Evolutionary conservation across 2,797 vertebrate species (phyloP), one percentile per base, ranked within the genome.

Genomic region (Scomberomorus guttatus): DNA sequence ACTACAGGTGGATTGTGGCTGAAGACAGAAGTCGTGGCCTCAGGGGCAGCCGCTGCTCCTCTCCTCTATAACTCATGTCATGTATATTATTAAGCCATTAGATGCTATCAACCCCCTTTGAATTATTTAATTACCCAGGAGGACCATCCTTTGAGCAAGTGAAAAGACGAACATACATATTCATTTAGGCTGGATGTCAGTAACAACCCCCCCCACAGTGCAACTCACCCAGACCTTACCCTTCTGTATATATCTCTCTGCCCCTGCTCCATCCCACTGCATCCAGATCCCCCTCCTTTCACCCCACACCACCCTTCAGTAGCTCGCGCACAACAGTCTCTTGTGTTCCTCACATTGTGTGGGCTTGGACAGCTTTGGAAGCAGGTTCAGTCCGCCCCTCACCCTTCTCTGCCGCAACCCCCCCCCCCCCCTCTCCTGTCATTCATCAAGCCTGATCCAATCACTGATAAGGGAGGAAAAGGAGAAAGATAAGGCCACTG

Each of bases 21-120:
- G 24, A 72, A 58, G 42, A 84, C 54, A 78, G 59, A 78, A 67
- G 56, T 39, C 52, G 7, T 72, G 66, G 32, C 83, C 86, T 60
- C 15, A 11, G 81, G 60, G 77, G 62, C 77, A 5, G 27, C 60
- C n/a, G 2, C 73, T 63, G 50, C 64, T 55, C 56, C 64, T 65
- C 71, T 78, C 59, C 75, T 57, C 51, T 85, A 77, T 89, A 88
- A 91, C 87, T 91, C 83, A 87, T 88, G 81, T 80, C 80, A 83
- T 90, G 92, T 93, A 87, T 91, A 91, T 94, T 92, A 94, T 94
- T 94, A 94, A 92, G 90, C 84, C 88, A 93, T 95, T 93, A 95
- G 94, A 94, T 94, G 87, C 75, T 93, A 94, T 94, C 92, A 84
- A 50, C 77, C 58, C 72, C 71, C 78, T 85, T 85, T 87, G 81